phyloP scores from a whole-genome alignment of 2,797 vertebrate species.

The Acanthurus lineatus region DNA sequence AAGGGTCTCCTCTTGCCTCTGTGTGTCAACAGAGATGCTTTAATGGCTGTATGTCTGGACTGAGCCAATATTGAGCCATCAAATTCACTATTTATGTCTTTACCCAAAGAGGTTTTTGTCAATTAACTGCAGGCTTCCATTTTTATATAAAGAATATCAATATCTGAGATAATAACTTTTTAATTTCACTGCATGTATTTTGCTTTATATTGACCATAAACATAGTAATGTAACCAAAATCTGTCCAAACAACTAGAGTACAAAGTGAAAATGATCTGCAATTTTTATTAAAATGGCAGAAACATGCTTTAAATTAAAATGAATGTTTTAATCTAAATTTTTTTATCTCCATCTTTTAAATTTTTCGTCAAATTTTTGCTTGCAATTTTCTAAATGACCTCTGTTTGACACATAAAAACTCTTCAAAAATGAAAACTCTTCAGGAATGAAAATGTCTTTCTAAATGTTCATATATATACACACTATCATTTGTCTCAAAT shows the following conservation, averaged over 20 bases:
- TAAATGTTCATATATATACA: too few species aligned
- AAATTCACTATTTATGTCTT: slow-evolving; percentile 25
- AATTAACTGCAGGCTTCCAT: too few species aligned
- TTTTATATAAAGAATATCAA: too few species aligned
- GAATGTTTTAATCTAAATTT: neutral
- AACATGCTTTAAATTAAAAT: neutral
- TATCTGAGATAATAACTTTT: neutral
- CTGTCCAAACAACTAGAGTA: neutral
- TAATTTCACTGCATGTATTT: neutral
- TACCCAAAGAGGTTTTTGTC: neutral
- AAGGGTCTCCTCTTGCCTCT: slow-evolving; percentile 14
- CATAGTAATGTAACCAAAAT: neutral
- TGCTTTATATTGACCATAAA: neutral
- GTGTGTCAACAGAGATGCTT: slow-evolving; percentile 17
- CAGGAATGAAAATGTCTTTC: too few species aligned
- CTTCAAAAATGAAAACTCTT: neutral
- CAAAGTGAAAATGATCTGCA: too few species aligned
- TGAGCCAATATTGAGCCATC: slow-evolving; percentile 43
- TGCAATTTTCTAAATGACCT: neutral
- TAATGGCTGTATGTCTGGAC: slow-evolving; percentile 30
- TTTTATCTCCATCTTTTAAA: neutral
- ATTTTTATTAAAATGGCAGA: neutral
- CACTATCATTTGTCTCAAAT: too few species aligned
- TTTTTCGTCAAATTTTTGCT: neutral
- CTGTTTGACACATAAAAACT: too few species aligned